phyloP scores from a whole-genome alignment of 2,888 invertebrate genomes.

The Volucella inflata region DNA sequence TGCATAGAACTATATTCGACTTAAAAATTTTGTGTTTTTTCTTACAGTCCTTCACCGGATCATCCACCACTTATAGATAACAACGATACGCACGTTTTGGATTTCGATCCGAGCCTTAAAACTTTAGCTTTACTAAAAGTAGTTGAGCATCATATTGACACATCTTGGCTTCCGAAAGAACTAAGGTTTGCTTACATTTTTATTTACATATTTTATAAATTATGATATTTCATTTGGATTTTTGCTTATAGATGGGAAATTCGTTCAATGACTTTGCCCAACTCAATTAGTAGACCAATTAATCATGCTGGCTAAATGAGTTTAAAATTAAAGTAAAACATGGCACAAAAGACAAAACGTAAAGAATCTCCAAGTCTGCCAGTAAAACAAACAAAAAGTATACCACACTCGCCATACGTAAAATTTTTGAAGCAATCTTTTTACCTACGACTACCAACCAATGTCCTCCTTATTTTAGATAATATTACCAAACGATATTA shows the following conservation, averaged over 20 bases:
- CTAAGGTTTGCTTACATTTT: conserved; percentile 85
- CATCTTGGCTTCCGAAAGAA: conserved; percentile 86
- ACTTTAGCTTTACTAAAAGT: conserved; percentile 89
- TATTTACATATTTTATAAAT: not conserved
- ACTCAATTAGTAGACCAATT: conserved; percentile 86
- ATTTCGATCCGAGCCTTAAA: conserved; percentile 90
- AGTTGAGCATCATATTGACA: conserved; percentile 87
- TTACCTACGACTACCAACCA: conserved; percentile 41
- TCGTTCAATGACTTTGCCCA: conserved; percentile 88
- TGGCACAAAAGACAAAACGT: conserved; percentile 55
- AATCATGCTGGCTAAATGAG: conserved; percentile 81
- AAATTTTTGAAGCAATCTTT: conserved; percentile 25
- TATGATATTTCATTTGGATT: not conserved
- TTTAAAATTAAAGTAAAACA: conserved; percentile 14
- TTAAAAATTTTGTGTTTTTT: not conserved
- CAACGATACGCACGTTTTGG: conserved; percentile 92
- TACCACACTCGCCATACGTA: conserved; percentile 59
- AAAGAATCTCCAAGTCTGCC: conserved; percentile 62
- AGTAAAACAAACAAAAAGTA: conserved; percentile 10
- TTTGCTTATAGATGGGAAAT: conserved; percentile 86
- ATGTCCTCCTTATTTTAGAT: conserved; percentile 31
- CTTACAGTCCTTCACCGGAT: conserved; percentile 56
- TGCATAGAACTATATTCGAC: too few species aligned
- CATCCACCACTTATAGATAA: conserved; percentile 87
- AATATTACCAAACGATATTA: conserved; percentile 28